Conservation (phyloP, 1,140 invertebrate genomes). For the Brachionus asplanchnoidis region DNA sequence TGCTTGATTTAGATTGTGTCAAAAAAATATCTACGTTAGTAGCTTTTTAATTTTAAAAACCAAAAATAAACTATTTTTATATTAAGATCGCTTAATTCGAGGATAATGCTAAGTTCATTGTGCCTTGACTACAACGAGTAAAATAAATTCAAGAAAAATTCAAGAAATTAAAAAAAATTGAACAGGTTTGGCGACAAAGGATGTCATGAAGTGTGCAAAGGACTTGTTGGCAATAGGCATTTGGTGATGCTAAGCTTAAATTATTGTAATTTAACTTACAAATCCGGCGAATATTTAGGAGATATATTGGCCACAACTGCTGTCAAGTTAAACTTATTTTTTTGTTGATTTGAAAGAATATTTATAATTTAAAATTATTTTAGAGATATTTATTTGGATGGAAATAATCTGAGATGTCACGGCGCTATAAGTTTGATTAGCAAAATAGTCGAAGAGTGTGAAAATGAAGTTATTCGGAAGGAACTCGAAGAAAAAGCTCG, state of each 20-base stretch:
- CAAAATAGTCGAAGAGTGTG: constrained; percentile 51
- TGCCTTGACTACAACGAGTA: constrained; percentile 55
- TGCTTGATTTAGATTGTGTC: constrained; percentile 48
- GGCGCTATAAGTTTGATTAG: constrained; percentile 52
- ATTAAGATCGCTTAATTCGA: constrained; percentile 46
- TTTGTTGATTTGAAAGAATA: background rate
- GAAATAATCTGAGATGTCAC: constrained; percentile 53
- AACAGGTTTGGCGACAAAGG: constrained; percentile 53
- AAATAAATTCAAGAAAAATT: constrained; percentile 41
- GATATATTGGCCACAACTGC: constrained; percentile 51
- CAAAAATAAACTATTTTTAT: background rate
- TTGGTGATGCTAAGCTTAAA: constrained; percentile 50
- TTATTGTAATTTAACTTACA: constrained; percentile 43
- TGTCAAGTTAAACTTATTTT: constrained; percentile 46
- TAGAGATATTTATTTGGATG: constrained; percentile 55
- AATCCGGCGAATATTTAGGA: constrained; percentile 42
- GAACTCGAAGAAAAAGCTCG: constrained; percentile 49
- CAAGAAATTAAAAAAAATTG: background rate
- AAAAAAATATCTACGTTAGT: constrained; percentile 46
- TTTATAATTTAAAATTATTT: background rate
- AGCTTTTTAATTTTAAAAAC: background rate
- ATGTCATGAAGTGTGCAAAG: constrained; percentile 49
- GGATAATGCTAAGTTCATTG: constrained; percentile 48
- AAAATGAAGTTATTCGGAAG: constrained; percentile 48
- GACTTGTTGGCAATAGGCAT: constrained; percentile 49